Evolutionary conservation across 2,113 vertebrate species (phyloP).

Genomic region (Tachysurus fulvidraco): DNA sequence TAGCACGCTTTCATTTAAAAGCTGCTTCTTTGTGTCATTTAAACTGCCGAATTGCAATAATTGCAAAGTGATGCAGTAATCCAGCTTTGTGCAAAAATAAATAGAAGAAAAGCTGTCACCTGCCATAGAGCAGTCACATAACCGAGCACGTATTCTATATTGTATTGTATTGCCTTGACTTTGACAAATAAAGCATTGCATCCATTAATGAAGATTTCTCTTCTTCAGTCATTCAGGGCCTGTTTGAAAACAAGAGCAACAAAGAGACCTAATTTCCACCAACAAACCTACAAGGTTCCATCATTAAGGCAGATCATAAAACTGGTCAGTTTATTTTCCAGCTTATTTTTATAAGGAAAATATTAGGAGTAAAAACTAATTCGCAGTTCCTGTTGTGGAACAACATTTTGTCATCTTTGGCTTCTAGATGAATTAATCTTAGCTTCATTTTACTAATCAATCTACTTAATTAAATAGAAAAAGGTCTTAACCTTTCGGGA

Average conservation of each 20-base stretch:
- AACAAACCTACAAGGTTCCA: not conserved
- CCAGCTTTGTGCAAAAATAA: not conserved
- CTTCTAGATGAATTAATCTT: not conserved
- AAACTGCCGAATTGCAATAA: not conserved
- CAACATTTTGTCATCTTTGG: not conserved
- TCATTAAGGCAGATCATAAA: not conserved
- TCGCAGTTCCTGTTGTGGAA: not conserved
- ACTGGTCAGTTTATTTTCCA: not conserved
- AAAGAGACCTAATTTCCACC: not conserved
- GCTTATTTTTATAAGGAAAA: not conserved
- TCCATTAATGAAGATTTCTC: not conserved
- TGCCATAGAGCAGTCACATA: not conserved
- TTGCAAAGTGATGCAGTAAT: not conserved
- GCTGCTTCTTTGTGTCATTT: not conserved
- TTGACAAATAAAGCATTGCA: conserved; percentile 14
- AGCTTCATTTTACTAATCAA: not conserved
- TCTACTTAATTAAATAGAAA: not conserved
- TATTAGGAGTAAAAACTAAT: not conserved
- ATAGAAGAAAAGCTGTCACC: not conserved
- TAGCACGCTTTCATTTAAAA: not conserved
- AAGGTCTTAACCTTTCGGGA: not conserved
- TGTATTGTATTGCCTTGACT: not conserved
- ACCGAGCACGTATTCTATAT: not conserved
- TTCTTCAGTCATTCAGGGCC: not conserved
- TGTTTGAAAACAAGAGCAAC: not conserved